phyloP scores from a whole-genome alignment of 2,113 vertebrate genomes.

The Pteruthius melanotis region DNA sequence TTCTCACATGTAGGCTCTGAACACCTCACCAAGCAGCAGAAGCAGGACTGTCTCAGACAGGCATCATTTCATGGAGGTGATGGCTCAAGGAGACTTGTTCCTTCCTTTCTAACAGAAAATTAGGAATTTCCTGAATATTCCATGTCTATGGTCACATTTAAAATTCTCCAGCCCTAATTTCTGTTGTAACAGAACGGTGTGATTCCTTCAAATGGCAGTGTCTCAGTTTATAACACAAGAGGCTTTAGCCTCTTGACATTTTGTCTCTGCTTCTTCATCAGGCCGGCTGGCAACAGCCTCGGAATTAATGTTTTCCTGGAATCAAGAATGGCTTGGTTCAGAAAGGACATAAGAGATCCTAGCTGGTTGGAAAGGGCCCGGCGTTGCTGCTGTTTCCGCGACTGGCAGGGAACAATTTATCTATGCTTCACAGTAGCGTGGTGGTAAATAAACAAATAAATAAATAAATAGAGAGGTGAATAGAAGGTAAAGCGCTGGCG shows the following conservation, averaged over 20 bases:
- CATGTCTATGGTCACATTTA: too few relatives aligned
- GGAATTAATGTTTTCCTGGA: background rate
- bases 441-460: background rate
- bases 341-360: background rate
- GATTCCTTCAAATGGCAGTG: background rate
- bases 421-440: background rate
- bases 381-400: fast-evolving
- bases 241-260: background rate
- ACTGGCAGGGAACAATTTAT: background rate
- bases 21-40: background rate
- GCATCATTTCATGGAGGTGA: background rate
- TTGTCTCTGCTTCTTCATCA: background rate
- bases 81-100: background rate
- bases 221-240: background rate
- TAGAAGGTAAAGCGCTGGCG: fast-evolving
- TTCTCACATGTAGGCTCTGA: background rate
- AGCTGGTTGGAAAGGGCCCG: background rate
- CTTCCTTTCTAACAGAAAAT: background rate
- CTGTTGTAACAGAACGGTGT: background rate
- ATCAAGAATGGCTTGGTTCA: background rate
- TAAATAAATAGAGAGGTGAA: background rate
- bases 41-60: background rate
- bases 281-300: fast-evolving
- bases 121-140: background rate
- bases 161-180: background rate